Conservation (phyloP, 2,113 vertebrate species). For the Gila orcuttii region DNA sequence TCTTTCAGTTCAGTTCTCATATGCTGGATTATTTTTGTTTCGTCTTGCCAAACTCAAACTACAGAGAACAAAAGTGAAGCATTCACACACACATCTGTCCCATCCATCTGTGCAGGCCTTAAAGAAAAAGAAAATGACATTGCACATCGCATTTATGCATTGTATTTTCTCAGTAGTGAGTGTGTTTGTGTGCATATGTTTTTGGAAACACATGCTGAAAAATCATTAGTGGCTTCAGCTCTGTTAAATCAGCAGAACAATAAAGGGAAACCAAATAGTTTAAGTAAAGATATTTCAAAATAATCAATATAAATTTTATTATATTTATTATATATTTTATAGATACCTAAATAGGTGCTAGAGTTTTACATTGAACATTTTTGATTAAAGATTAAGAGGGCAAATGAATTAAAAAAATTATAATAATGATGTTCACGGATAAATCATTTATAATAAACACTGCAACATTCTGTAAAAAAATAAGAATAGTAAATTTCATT, state of each 20-base stretch:
- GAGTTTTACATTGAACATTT: background rate
- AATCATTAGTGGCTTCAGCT: constrained; percentile 5
- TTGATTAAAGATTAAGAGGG: no score
- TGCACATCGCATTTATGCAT: background rate
- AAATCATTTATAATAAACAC: no score
- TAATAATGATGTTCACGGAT: no score
- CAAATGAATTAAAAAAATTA: no score
- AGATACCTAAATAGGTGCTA: background rate
- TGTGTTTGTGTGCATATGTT: constrained; percentile 3
- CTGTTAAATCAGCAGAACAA: background rate
- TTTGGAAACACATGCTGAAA: constrained; percentile 4
- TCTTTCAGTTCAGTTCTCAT: background rate
- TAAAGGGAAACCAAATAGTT: background rate
- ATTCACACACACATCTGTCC: background rate
- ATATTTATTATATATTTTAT: background rate
- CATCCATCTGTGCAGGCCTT: background rate
- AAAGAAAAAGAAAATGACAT: background rate
- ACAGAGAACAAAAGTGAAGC: constrained; percentile 12
- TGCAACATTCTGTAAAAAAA: no score
- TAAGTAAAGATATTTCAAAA: background rate
- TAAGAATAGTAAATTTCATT: no score
- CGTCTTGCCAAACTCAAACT: constrained; percentile 1
- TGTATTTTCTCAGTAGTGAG: background rate
- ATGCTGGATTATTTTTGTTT: background rate
- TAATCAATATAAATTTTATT: background rate